Evolutionary conservation across 2,888 invertebrate species (phyloP), one percentile per base, ranked within the genome.

Genomic region (Syrista parreyssii): DNA sequence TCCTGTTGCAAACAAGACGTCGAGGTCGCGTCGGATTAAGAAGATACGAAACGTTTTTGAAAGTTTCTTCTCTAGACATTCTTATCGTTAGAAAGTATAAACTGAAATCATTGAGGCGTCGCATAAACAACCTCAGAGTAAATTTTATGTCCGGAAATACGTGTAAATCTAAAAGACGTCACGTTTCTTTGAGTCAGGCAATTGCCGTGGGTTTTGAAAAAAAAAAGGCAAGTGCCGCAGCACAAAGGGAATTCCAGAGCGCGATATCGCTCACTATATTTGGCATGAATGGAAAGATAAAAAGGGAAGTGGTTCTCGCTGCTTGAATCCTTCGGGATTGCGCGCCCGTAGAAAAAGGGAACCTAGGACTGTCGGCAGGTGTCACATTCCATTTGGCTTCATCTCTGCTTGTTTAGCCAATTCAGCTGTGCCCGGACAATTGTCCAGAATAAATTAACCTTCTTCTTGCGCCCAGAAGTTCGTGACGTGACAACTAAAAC

Each of bases 301-400:
- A 82, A 82, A 82, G 79, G 81, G 81, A 81, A 81, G 79, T 76
- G 77, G 81, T 77, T 55, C 77, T 71, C 73, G 77, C 78, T 77
- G 79, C 81, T 78, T 75, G 81, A 73, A 75, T 71, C 23, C 75
- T 36, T 73, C 23, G 68, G 68, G 15, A 75, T 30, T 68, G 71
- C 77, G 68, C 36, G n/a, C 31, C 32, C 23, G 75, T 34, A 75
- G 76, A 78, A 80, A 79, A 77, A 79, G 75, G 72, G 79, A 68
- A 34, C 75, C 31, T 75, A 75, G 73, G 68, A 73, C 73, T 69
- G 36, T 75, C 35, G 75, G 79, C 83, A 84, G 83, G 83, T 84
- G 83, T 84, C 82, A 82, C 83, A 83, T 83, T 83, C 83, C 83
- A 80, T 75, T 32, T 76, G 80, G 71, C 71, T 31, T 33, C 31